Conservation (phyloP, 2,113 vertebrate genomes). For the Crotalus horridus region DNA sequence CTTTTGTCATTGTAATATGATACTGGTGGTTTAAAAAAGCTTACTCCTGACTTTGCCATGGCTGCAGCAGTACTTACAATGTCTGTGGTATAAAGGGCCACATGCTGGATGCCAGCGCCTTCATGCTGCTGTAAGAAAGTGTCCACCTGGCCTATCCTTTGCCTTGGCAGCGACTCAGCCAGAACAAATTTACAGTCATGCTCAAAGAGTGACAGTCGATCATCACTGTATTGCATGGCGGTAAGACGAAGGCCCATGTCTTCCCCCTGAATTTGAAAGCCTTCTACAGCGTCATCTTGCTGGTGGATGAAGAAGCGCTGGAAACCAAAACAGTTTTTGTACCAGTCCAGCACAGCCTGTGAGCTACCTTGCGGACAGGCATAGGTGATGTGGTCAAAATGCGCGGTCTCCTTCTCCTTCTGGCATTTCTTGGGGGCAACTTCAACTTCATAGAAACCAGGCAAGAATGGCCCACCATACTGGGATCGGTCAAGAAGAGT, state of each 20-base stretch:
- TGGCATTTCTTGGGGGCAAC: rapidly evolving
- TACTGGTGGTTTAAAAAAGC: constrained; percentile 78
- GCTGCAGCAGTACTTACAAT: constrained; percentile 71
- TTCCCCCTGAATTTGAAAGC: constrained; percentile 65
- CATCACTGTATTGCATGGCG: constrained; percentile 66
- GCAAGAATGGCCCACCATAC: constrained; percentile 80
- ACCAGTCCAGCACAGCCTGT: constrained; percentile 78
- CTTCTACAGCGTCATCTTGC: constrained; percentile 63
- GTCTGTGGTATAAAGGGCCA: constrained; percentile 78
- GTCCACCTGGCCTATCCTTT: constrained; percentile 81
- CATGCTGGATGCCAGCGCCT: constrained; percentile 86
- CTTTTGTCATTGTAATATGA: constrained; percentile 82
- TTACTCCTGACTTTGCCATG: constrained; percentile 69
- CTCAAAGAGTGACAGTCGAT: not conserved
- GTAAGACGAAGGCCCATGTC: constrained; percentile 82
- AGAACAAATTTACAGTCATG: constrained; percentile 83
- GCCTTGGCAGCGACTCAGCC: constrained; percentile 77
- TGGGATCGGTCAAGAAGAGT: constrained; percentile 80
- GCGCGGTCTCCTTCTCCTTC: constrained; percentile 66
- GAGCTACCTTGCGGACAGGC: constrained; percentile 73
- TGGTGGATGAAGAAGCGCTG: constrained; percentile 79
- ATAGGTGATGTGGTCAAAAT: constrained; percentile 89
- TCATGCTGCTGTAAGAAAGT: constrained; percentile 82
- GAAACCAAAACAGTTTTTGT: constrained; percentile 82
- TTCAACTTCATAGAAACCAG: constrained; percentile 72